Base-by-base conservation (phyloP, 2,797 vertebrate species). In the Micromesistius poutassou region DNA sequence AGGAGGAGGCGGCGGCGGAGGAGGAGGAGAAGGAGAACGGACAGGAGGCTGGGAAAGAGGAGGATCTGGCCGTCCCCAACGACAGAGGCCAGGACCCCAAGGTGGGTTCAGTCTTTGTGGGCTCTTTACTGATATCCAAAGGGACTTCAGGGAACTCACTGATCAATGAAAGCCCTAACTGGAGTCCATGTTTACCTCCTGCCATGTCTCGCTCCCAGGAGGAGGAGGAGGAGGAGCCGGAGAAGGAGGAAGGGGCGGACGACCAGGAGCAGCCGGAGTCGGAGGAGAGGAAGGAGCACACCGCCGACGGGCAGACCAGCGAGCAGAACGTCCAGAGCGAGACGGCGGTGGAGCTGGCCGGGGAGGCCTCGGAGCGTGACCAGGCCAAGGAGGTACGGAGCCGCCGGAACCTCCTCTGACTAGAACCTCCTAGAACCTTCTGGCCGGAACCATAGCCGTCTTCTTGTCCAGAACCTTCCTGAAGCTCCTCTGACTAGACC, bases 261-360 rank as follows among this genome's bases (percentile, higher is more conserved):
- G 94, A 96, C 3, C 94, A 96, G 68, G 83, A 93, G 66, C 80
- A 92, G 28, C 90, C 94, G 0, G 94, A 97, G 77, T 79, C 94
- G 1, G 74, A 83, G 0, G 94, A 97, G 85, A 96, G 95, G 91
- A 96, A 95, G 85, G 96, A 97, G 74, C 96, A 97, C 0, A 55
- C 90, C 71, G 87, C 94, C 0, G 92, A 93, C 0, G 97, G 96
- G 22, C 96, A 97, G 87, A 96, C 96, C 0, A 96, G 96, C 71
- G 93, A 96, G 80, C 93, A 98, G 83, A 98, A 93, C 13, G 35
- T 98, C 77, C 98, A 99, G 94, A 98, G 96, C 1, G 91, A 96
- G 0, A 94, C 91, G 0, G 98, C 98, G 0, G 90, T 96, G 85
- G 97, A 99, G 88, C 87, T 98, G 87, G 97, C 96, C 30, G 98